A percentile compares a stretch with the other conserved stretches of the same genome.
These are phyloP conservation scores for Yasuhikotakia modesta DNA, from an alignment of 2,797 vertebrate species.

Conservation along the genomic window DNA sequence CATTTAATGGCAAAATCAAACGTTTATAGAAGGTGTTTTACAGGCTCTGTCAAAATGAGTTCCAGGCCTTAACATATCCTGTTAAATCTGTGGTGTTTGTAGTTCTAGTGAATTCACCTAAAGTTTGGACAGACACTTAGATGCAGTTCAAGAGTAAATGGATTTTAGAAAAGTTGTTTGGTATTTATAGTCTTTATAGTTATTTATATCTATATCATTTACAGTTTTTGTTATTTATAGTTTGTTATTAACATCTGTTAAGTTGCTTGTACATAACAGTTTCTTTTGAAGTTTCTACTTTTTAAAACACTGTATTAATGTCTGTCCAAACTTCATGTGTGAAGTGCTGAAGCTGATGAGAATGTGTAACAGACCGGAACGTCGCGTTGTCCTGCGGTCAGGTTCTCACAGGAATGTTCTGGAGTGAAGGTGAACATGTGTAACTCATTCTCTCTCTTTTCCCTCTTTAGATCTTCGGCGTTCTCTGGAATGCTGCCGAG, in stretches of 20 bases:
- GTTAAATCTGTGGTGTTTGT: background rate
- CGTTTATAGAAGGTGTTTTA: conserved; percentile 16
- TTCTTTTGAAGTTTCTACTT: background rate
- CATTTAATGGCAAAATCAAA: conserved; percentile 3
- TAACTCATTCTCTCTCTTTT: conserved; percentile 55
- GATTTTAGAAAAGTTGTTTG: no score
- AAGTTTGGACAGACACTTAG: background rate
- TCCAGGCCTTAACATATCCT: conserved; percentile 11
- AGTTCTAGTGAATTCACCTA: background rate
- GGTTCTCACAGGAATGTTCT: conserved; percentile 49
- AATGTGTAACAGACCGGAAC: conserved; percentile 18
- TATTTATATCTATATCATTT: no score
- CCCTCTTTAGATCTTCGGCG: conserved; percentile 33
- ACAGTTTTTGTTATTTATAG: no score
- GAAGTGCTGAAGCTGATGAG: no score
- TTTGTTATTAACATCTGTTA: no score
- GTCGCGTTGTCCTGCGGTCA: conserved; percentile 58
- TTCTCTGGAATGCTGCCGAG: conserved; percentile 72
- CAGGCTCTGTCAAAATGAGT: conserved; percentile 10
- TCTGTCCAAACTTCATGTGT: background rate
- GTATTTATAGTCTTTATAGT: no score
- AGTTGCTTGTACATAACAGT: no score
- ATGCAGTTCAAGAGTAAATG: no score
- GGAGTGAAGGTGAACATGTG: conserved; percentile 44
- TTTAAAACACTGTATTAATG: background rate